Evolutionary conservation across 2,888 invertebrate genomes (phyloP).

Genomic region (Zonitis immaculata): DNA sequence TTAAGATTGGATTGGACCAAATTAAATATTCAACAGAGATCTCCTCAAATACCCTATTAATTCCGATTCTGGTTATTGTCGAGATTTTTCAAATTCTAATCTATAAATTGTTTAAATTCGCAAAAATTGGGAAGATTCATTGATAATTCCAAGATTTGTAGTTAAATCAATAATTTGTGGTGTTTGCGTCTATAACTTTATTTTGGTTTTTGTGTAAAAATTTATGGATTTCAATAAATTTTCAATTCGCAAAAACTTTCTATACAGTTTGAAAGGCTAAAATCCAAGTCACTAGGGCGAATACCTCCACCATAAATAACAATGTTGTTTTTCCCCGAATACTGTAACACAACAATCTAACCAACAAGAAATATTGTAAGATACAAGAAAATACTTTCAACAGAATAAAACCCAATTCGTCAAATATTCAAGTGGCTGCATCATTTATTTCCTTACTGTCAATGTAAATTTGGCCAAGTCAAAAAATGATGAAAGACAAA

Average conservation of each 20-base stretch:
- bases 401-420: conserved; percentile 19
- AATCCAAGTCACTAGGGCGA: too few relatives aligned
- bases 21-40: background rate
- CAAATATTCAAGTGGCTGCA: conserved; percentile 19
- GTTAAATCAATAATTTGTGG: too few relatives aligned
- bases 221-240: too few relatives aligned
- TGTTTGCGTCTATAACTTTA: too few relatives aligned
- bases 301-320: too few relatives aligned
- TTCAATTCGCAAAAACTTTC: too few relatives aligned
- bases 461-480: conserved; percentile 4
- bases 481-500: conserved; percentile 12
- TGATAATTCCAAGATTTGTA: too few relatives aligned
- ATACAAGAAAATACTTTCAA: conserved; percentile 20
- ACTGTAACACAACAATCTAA: background rate
- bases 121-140: too few relatives aligned
- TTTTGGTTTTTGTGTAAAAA: too few relatives aligned
- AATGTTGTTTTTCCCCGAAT: too few relatives aligned
- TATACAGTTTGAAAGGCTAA: too few relatives aligned
- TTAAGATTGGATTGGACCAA: background rate
- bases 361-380: background rate
- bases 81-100: background rate
- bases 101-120: too few relatives aligned
- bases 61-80: background rate
- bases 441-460: conserved; percentile 17
- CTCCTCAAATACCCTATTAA: background rate